phyloP scores from a whole-genome alignment of 1,140 invertebrate species.

The Ips typographus region DNA sequence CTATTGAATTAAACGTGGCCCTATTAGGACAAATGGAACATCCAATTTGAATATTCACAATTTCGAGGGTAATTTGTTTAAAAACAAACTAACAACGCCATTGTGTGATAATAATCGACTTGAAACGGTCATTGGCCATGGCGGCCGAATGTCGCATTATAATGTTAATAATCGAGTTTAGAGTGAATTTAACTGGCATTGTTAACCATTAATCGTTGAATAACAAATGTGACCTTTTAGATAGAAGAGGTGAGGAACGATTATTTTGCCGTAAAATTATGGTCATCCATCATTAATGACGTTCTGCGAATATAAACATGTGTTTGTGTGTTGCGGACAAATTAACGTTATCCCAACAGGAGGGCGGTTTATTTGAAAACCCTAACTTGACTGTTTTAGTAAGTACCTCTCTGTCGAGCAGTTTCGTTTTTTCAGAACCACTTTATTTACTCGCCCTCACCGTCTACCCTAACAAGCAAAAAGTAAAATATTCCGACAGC shows the following conservation, averaged over 20 bases:
- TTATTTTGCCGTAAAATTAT: slow-evolving; percentile 4
- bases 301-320: neutral
- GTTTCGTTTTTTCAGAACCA: no score
- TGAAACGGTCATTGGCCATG: slow-evolving; percentile 14
- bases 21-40: slow-evolving; percentile 1
- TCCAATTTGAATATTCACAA: slow-evolving; percentile 15
- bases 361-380: no score
- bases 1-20: slow-evolving; percentile 3
- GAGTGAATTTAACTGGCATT: slow-evolving; percentile 7
- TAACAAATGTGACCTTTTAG: slow-evolving; percentile 6
- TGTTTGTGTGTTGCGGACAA: neutral
- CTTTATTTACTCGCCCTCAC: no score
- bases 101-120: slow-evolving; percentile 20
- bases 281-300: neutral
- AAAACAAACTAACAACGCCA: slow-evolving; percentile 12
- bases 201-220: slow-evolving; percentile 3
- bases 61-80: slow-evolving; percentile 10
- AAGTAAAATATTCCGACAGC: no score
- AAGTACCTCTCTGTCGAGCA: no score
- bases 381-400: no score
- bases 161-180: slow-evolving; percentile 11
- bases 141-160: slow-evolving; percentile 7
- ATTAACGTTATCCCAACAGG: no score
- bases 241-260: neutral
- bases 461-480: no score